Evolutionary conservation across 2,113 vertebrate genomes (phyloP), one percentile per base, ranked within the genome.

Genomic region (Coregonus clupeaformis): DNA sequence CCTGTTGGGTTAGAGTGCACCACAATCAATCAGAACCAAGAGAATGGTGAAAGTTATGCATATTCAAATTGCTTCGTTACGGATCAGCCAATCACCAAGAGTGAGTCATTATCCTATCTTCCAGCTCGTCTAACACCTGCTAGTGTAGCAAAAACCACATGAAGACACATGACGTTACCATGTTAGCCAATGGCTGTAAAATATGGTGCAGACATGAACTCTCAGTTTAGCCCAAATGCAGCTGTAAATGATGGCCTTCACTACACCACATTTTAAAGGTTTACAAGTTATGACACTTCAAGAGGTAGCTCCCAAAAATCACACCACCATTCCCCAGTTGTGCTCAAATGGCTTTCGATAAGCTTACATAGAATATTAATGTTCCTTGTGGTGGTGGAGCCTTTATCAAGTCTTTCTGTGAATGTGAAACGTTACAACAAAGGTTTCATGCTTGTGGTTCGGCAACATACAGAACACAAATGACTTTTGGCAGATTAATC

Each of bases 351-450:
- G 71, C 77, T 85, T 83, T 71, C 16, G 29, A 74, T 63, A 86
- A 72, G 89, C 92, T 94, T 94, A 93, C 92, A 91, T 92, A 93
- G 70, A 74, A 1, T 22, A 88, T 45, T 76, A 83, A 63, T 36
- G 87, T 80, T 77, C 78, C 84, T 80, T 78, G 75, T 55, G 82
- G 9, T 42, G 9, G n/a, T 77, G 87, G 84, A 86, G 92, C 2
- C 88, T 90, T 93, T 91, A 93, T 84, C 88, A 91, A 86, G 90
- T 93, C 87, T 88, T 20, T 90, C 92, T 93, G 92, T 86, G 80
- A 91, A 92, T 93, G 91, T 86, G 80, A 91, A 91, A 88, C 84
- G 80, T 89, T 82, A 91, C 86, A 36, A 36, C 32, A 90, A n/a
- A 67, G 0, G 42, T 24, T 68, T 47, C 7, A 12, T 45, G 36